Percentiles rank a stretch among this genome's conserved stretches.
phyloP scores from a whole-genome alignment of 53 echinoderm and acorn worm genomes.

The Actinopyga echinites region DNA sequence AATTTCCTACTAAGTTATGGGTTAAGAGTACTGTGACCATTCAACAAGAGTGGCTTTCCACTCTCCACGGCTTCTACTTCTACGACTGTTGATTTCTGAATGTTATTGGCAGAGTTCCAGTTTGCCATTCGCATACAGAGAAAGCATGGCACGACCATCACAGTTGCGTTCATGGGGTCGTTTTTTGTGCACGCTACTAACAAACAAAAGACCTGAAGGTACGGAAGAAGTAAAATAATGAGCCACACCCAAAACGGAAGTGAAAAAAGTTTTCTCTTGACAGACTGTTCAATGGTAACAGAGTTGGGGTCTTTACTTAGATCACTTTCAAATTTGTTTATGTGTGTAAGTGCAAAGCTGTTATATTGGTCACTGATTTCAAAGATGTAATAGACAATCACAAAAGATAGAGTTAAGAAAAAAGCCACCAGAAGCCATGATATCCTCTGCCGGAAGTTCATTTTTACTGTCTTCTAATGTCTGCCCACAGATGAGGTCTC shows the following conservation, averaged over 20 bases:
- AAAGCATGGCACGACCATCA: conserved; percentile 76
- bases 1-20: background rate
- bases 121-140: conserved; percentile 58
- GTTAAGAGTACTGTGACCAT: conserved; percentile 17
- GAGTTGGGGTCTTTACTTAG: conserved; percentile 69
- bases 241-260: conserved; percentile 94
- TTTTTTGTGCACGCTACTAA: conserved; percentile 90
- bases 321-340: conserved; percentile 68
- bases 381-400: conserved; percentile 86
- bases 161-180: conserved; percentile 76
- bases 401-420: conserved; percentile 67
- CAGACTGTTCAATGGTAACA: conserved; percentile 66
- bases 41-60: background rate
- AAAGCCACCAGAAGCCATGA: conserved; percentile 78
- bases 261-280: conserved; percentile 69
- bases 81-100: background rate
- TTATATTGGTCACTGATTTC: conserved; percentile 98
- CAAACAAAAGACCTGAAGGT: conserved; percentile 93
- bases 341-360: conserved; percentile 71
- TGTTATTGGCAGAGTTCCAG: background rate
- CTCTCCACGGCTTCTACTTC: conserved; percentile 22
- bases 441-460: conserved; percentile 92
- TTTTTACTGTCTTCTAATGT: conserved; percentile 18
- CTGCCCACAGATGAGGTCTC: background rate
- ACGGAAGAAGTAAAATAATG: conserved; percentile 73